Evolutionary conservation across 2,888 invertebrate genomes (phyloP), one percentile per base, ranked within the genome.

Genomic region (Drosophila quasianomalipes): DNA sequence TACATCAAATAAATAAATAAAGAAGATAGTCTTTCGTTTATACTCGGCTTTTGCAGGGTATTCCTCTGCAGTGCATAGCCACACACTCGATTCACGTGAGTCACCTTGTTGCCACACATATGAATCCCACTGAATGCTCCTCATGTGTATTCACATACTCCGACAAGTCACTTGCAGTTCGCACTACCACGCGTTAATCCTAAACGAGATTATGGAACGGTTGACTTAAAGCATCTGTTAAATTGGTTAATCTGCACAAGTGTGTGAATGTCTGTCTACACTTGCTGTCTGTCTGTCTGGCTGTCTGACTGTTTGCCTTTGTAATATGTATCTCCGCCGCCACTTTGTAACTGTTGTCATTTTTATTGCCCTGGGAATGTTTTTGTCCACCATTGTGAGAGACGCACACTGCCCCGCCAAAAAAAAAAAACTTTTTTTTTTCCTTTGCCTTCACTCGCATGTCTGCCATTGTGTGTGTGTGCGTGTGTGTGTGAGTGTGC

Each of bases 341-440:
- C 91, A 91, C 91, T 88, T 88, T 88, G 87, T 88, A 88, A 88
- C 87, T 88, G 88, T 91, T 91, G 87, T 88, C 87, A 91, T 91
- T 88, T 88, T 88, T 88, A 88, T 88, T 88, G 87, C 91, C 91
- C 88, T 88, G 87, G 91, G 87, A 88, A 88, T 87, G 87, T 84
- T 89, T 85, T 88, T 88, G 90, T 83, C 83, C 89, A 81, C 74
- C 83, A 70, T 75, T 81, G 76, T 75, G 79, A 73, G 79, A 78
- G 64, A 55, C 74, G 83, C 74, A 83, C 85, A 87, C 89, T n/a
- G 87, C 85, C 89, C 89, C 82, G 70, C 77, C 68, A 65, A 75
- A 76, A 76, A 44, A 35, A 35, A 35, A 4, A 0, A 0, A 4
- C 1, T 0, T 14, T 61, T 73, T 76, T 68, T 72, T 68, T 62